These are phyloP conservation scores for Antechinus flavipes DNA, from an alignment of 2,113 vertebrate species.

Conservation along the genomic window DNA sequence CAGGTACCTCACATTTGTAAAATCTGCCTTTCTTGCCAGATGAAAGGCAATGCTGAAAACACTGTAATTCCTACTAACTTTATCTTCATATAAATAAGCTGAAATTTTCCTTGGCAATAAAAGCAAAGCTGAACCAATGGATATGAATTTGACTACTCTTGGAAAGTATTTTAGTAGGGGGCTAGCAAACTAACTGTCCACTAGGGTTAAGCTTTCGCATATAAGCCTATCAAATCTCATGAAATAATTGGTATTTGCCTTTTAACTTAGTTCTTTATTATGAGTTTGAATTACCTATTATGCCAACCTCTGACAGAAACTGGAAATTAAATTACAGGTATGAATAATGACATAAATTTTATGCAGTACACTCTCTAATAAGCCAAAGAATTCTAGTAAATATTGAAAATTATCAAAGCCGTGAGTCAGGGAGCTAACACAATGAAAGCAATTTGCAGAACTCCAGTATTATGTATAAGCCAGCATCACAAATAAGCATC, in stretches of 20 bases:
- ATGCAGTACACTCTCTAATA: not conserved
- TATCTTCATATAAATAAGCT: slow-evolving; percentile 77
- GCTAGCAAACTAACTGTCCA: slow-evolving; percentile 29
- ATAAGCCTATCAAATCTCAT: slow-evolving; percentile 7
- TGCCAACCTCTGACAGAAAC: not conserved
- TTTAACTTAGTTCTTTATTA: not conserved
- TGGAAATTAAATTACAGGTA: not conserved
- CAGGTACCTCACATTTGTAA: slow-evolving; percentile 57
- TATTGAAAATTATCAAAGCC: not conserved
- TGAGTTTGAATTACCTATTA: not conserved
- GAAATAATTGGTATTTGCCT: slow-evolving; percentile 10
- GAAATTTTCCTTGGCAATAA: slow-evolving; percentile 74
- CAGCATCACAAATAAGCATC: not conserved
- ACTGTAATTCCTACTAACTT: slow-evolving; percentile 71
- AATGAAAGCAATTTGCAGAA: not conserved
- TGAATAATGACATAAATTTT: not conserved
- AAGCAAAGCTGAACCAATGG: slow-evolving; percentile 64
- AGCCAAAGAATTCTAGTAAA: not conserved
- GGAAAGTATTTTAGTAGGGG: slow-evolving; percentile 63
- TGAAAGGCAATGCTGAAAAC: slow-evolving; percentile 67
- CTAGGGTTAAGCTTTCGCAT: not conserved
- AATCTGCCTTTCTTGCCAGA: slow-evolving; percentile 44
- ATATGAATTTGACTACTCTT: slow-evolving; percentile 67
- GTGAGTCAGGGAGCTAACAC: not conserved
- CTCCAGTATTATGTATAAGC: not conserved